A percentile compares a stretch with the other conserved stretches of the same genome.
phyloP scores from a whole-genome alignment of 2,797 vertebrate species.

The Aratinga solstitialis region DNA sequence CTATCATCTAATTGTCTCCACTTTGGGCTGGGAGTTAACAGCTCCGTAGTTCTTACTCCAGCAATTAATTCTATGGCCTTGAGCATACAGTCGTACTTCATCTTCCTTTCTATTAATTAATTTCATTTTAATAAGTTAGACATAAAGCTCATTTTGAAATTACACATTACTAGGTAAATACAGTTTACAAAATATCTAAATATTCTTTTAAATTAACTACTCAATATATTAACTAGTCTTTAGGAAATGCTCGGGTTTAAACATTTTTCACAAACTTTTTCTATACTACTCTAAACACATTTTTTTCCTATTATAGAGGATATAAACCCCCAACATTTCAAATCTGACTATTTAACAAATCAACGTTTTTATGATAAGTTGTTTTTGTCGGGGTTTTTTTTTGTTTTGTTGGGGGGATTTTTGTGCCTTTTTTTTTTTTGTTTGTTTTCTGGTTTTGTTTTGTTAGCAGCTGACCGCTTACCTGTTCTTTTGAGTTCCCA shows the following conservation, averaged over 20 bases:
- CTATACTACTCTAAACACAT: not conserved
- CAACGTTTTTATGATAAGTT: not conserved
- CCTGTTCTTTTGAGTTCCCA: constrained; percentile 77
- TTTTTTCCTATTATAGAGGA: not conserved
- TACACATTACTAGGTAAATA: not conserved
- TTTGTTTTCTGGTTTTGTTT: not conserved
- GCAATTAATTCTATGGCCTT: not conserved
- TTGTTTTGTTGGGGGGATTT: not conserved
- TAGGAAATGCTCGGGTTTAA: not conserved
- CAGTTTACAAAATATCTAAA: not conserved
- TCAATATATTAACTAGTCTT: not conserved
- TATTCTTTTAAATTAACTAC: not conserved
- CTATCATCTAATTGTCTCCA: not conserved
- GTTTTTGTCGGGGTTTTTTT: accelerated
- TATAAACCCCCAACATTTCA: not conserved
- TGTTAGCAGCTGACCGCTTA: constrained; percentile 63
- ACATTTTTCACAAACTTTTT: not conserved
- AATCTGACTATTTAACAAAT: not conserved
- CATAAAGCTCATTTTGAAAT: not conserved
- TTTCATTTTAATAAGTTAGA: not conserved
- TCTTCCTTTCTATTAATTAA: not conserved
- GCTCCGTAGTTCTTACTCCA: not conserved
- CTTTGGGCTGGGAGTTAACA: not conserved
- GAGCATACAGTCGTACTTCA: not conserved
- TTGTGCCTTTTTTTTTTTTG: not conserved